Percentiles rank a stretch among this genome's conserved stretches.
phyloP scores from a whole-genome alignment of 2,113 vertebrate species.

The Corythaixoides concolor region DNA sequence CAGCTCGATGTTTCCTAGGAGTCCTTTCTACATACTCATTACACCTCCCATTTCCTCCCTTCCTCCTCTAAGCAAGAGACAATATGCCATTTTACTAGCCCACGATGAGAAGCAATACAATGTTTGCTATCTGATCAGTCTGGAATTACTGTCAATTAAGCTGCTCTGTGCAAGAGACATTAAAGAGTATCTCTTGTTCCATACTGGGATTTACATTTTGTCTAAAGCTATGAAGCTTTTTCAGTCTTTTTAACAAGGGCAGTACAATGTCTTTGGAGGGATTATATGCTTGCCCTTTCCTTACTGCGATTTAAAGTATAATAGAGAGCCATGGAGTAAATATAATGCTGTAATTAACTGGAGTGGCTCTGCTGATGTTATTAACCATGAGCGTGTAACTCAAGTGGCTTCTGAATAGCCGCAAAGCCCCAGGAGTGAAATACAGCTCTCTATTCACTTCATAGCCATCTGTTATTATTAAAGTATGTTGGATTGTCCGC shows the following conservation, averaged over 20 bases:
- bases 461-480: conserved; percentile 42
- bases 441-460: background rate
- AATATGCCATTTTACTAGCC: background rate
- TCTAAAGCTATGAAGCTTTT: background rate
- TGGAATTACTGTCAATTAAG: conserved; percentile 38
- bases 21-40: background rate
- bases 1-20: background rate
- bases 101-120: background rate
- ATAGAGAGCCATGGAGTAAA: conserved; percentile 7
- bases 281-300: conserved; percentile 10
- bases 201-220: background rate
- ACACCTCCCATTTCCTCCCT: background rate
- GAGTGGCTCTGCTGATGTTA: conserved; percentile 42
- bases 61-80: background rate
- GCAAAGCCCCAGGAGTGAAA: conserved; percentile 23
- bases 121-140: background rate
- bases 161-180: background rate
- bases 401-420: conserved; percentile 35
- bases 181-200: background rate
- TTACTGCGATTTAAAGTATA: background rate
- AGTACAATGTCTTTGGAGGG: conserved; percentile 1
- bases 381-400: background rate
- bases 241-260: background rate
- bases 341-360: conserved; percentile 50
- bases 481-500: background rate